These are phyloP conservation scores for Porites cylindrica DNA, from an alignment of 92 coral and sea anemone species.

Conservation along the genomic window DNA sequence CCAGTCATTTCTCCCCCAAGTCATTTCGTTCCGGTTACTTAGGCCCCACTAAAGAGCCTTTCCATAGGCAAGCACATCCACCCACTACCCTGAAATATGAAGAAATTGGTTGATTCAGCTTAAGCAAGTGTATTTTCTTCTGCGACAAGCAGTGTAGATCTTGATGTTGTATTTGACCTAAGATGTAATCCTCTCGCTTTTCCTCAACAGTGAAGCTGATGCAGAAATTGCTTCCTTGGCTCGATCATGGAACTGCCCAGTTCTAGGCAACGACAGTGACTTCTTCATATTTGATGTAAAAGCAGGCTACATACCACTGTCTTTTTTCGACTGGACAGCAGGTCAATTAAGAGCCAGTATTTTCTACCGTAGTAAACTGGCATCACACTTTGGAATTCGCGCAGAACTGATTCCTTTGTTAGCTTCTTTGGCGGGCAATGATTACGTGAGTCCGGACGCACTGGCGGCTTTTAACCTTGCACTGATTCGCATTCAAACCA, in stretches of 20 bases:
- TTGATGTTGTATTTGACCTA: background rate
- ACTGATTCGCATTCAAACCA: slow-evolving; percentile 52
- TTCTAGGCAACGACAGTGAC: slow-evolving; percentile 91
- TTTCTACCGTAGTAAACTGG: slow-evolving; percentile 64
- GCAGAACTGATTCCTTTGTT: slow-evolving; percentile 73
- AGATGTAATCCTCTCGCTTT: background rate
- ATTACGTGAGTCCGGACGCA: slow-evolving; percentile 64
- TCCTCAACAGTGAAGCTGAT: slow-evolving; percentile 83
- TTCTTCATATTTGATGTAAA: slow-evolving; percentile 87
- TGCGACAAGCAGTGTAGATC: background rate
- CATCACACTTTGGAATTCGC: slow-evolving; percentile 68
- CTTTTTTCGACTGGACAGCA: slow-evolving; percentile 56
- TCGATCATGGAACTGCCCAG: slow-evolving; percentile 76
- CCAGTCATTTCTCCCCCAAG: too few relatives aligned
- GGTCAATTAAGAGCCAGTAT: slow-evolving; percentile 52
- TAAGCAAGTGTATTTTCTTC: too few relatives aligned
- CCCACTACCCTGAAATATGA: too few relatives aligned
- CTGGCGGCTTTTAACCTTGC: slow-evolving; percentile 64
- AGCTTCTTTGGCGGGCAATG: slow-evolving; percentile 94
- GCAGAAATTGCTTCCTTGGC: slow-evolving; percentile 87
- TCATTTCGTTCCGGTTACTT: too few relatives aligned
- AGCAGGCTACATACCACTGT: slow-evolving; percentile 90
- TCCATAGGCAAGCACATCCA: too few relatives aligned
- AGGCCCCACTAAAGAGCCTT: too few relatives aligned
- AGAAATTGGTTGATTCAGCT: too few relatives aligned